phyloP scores from a whole-genome alignment of 2,797 vertebrate genomes.

The Trematomus bernacchii region DNA sequence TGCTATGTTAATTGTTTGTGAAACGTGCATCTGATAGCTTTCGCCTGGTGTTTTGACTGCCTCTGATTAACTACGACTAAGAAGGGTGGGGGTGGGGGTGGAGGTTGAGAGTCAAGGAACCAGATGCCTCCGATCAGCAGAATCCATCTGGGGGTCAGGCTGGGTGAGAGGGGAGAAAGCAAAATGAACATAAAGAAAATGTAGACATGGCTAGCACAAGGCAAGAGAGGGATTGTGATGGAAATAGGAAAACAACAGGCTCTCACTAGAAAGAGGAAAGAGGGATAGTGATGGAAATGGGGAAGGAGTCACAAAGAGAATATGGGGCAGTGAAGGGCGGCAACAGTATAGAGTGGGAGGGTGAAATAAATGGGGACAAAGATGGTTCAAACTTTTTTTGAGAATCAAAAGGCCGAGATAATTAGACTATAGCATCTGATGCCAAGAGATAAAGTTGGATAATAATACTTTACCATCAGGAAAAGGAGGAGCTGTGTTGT shows the following conservation, averaged over 20 bases:
- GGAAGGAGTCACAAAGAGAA: neutral
- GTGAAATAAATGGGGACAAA: constrained; percentile 29
- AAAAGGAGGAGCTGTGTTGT: neutral
- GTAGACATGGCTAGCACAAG: constrained; percentile 2
- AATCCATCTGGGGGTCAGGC: constrained; percentile 49
- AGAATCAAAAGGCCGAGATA: constrained; percentile 19
- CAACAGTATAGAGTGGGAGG: constrained; percentile 9
- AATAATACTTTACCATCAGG: neutral
- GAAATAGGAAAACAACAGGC: constrained; percentile 22
- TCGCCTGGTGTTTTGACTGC: constrained; percentile 36
- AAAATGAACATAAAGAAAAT: constrained; percentile 27
- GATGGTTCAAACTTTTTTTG: constrained; percentile 26
- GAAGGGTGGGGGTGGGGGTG: constrained; percentile 36
- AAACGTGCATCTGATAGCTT: constrained; percentile 50
- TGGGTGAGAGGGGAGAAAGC: constrained; percentile 42
- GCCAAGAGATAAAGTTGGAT: neutral
- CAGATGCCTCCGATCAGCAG: constrained; percentile 66
- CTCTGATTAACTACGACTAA: constrained; percentile 43
- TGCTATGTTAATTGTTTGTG: constrained; percentile 32
- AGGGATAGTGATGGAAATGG: constrained; percentile 21
- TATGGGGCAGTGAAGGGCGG: neutral
- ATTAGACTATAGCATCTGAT: constrained; percentile 5
- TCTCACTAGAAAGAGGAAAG: neutral
- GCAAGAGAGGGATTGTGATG: constrained; percentile 16
- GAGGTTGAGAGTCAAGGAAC: constrained; percentile 37